Evolutionary conservation across 2,888 invertebrate species (phyloP).

Genomic region (Trissolcus japonicus): DNA sequence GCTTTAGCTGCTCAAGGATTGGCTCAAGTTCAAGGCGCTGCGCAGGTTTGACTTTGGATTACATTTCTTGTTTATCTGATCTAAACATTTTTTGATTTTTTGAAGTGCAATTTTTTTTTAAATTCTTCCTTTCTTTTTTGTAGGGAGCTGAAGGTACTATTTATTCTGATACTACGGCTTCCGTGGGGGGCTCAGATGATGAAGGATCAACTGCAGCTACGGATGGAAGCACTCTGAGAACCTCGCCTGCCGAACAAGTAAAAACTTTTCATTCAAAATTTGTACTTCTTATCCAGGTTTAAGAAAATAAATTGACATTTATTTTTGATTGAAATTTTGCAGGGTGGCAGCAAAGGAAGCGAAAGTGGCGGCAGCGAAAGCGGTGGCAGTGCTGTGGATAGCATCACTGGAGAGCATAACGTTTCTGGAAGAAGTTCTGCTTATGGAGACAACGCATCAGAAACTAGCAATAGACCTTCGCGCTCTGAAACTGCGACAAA

Average conservation of each 20-base stretch:
- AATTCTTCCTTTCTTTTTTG: background rate
- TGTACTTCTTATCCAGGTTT: background rate
- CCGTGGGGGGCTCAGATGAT: conserved; percentile 93
- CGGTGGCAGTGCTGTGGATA: conserved; percentile 94
- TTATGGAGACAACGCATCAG: conserved; percentile 86
- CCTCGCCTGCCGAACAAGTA: conserved; percentile 87
- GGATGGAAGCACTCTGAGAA: conserved; percentile 93
- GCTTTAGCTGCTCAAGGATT: conserved; percentile 73
- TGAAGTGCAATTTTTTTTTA: background rate
- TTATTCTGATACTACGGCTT: conserved; percentile 89
- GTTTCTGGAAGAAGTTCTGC: conserved; percentile 96
- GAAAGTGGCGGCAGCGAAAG: conserved; percentile 86
- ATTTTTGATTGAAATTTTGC: background rate
- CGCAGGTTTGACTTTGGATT: conserved; percentile 49
- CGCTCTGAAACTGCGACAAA: conserved; percentile 78
- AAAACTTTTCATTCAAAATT: background rate
- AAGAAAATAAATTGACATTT: background rate
- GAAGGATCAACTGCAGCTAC: conserved; percentile 97
- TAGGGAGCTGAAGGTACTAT: conserved; percentile 79
- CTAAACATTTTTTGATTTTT: conserved; percentile 3
- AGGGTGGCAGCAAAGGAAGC: conserved; percentile 78
- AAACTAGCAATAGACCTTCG: conserved; percentile 77
- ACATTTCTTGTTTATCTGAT: conserved; percentile 3
- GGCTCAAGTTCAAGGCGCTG: conserved; percentile 66
- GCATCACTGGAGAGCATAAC: conserved; percentile 89